A percentile compares a stretch with the other conserved stretches of the same genome.
Conservation (phyloP, 2,113 vertebrate species). For the Prionailurus bengalensis region DNA sequence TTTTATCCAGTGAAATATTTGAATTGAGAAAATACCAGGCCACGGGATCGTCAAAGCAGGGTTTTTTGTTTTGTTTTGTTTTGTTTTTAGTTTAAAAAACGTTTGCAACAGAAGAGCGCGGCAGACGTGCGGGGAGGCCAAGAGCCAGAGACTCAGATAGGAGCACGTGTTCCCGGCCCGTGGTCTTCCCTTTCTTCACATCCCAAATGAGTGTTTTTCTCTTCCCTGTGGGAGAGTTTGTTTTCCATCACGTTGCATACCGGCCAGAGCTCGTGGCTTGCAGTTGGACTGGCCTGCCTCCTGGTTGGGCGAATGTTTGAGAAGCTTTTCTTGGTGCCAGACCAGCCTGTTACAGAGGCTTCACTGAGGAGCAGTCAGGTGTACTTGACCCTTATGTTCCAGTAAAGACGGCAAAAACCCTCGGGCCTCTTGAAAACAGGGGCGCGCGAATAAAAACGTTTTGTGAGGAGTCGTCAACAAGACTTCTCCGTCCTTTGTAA, state of each 20-base stretch:
- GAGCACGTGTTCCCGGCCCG: fast-evolving
- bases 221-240: slow-evolving; percentile 43
- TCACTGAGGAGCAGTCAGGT: background rate
- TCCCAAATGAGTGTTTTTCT: slow-evolving; percentile 57
- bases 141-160: background rate
- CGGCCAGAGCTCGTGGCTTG: background rate
- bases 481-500: background rate
- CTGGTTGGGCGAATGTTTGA: background rate
- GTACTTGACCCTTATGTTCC: background rate
- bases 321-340: slow-evolving; percentile 45
- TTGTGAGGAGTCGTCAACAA: background rate
- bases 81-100: slow-evolving; percentile 84
- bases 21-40: slow-evolving; percentile 83
- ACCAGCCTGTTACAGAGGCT: slow-evolving; percentile 2
- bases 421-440: background rate
- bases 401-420: background rate
- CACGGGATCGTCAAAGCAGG: slow-evolving; percentile 78
- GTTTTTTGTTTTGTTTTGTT: slow-evolving; percentile 70
- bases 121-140: slow-evolving; percentile 73
- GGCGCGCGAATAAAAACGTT: background rate
- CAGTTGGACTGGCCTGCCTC: background rate
- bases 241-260: background rate
- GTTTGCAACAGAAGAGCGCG: slow-evolving; percentile 71
- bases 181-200: background rate
- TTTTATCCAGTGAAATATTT: slow-evolving; percentile 75